Conservation (phyloP, 2,113 vertebrate genomes). For the Neodontobutis hainanensis region DNA sequence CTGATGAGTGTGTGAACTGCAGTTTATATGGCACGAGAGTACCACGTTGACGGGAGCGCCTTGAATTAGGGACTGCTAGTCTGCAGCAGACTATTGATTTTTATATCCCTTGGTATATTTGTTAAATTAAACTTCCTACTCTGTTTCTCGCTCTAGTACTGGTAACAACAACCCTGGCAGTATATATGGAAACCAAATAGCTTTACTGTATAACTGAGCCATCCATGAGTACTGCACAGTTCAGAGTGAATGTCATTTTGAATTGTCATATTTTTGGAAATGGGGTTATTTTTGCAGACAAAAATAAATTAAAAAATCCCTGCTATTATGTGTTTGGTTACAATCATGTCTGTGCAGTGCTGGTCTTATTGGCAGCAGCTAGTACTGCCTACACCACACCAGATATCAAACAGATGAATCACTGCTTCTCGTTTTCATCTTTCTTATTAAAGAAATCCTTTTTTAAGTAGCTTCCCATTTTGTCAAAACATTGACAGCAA, state of each 20-base stretch:
- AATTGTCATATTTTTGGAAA: background rate
- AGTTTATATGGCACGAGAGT: slow-evolving; percentile 7
- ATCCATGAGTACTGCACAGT: too few species aligned
- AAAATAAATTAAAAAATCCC: slow-evolving; percentile 13
- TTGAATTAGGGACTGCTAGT: slow-evolving; percentile 8
- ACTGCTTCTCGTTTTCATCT: slow-evolving; percentile 34
- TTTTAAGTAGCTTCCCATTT: slow-evolving; percentile 27
- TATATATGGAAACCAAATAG: background rate
- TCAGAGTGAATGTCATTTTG: background rate
- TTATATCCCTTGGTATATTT: slow-evolving; percentile 30
- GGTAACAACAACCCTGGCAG: background rate
- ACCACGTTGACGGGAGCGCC: slow-evolving; percentile 8
- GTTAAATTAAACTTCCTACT: slow-evolving; percentile 29
- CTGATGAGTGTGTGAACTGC: slow-evolving; percentile 4
- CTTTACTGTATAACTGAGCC: too few species aligned
- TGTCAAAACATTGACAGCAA: too few species aligned
- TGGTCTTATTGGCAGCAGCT: slow-evolving; percentile 27
- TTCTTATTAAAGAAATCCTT: slow-evolving; percentile 40
- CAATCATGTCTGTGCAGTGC: slow-evolving; percentile 11
- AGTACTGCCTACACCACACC: slow-evolving; percentile 3
- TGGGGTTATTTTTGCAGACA: background rate
- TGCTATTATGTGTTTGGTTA: background rate
- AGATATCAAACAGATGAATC: slow-evolving; percentile 60
- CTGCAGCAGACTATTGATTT: slow-evolving; percentile 17
- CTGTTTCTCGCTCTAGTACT: slow-evolving; percentile 18